Base-by-base conservation (phyloP, 2,113 vertebrate species). In the Theristicus caerulescens region DNA sequence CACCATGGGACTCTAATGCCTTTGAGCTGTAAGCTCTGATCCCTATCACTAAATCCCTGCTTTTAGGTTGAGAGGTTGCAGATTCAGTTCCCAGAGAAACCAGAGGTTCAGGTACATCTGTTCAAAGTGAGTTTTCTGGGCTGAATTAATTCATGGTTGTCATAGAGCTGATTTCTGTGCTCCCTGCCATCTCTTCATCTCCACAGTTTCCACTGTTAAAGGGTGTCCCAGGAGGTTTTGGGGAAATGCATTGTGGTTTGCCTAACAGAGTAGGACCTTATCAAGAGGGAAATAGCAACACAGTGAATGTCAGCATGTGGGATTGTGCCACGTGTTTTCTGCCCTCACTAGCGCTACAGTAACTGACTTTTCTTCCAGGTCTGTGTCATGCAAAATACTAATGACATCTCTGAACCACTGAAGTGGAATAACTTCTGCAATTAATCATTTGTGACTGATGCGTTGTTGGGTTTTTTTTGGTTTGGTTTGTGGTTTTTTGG, bases 241-340 rank as follows among this genome's bases (percentile, higher is more conserved):
- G 83, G 27, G 87, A 40, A 6, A 0, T 4, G 15, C 9, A 4
- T 4, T 55, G 54, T 90, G 55, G 44, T 82, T 90, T 88, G 44
- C 42, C 24, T 61, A 36, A 36, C 36, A 61, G 51, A 27, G 20
- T 4, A 46, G 42, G 36, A 72, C 61, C 38, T 79, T 76, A 79
- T 16, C 55, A 25, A 16, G 78, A 85, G 26, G 36, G 31, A 85
- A 26, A 13, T 4, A 20, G 22, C 26, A 32, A 16, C n/a, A 24
- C 9, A 9, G 42, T 25, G 42, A 20, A 19, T 46, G 36, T 70
- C 36, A 38, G 36, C 18, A 29, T 0, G 1, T 34, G 49, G 29
- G 14, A 11, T 59, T 0, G 3, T 25, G 27, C 57, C 13, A 10
- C 0, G 1, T 2, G 3, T 36, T 58, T 64, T 57, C 72, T 59